phyloP scores from a whole-genome alignment of 2,797 vertebrate genomes.

The Sebastes steindachneri region DNA sequence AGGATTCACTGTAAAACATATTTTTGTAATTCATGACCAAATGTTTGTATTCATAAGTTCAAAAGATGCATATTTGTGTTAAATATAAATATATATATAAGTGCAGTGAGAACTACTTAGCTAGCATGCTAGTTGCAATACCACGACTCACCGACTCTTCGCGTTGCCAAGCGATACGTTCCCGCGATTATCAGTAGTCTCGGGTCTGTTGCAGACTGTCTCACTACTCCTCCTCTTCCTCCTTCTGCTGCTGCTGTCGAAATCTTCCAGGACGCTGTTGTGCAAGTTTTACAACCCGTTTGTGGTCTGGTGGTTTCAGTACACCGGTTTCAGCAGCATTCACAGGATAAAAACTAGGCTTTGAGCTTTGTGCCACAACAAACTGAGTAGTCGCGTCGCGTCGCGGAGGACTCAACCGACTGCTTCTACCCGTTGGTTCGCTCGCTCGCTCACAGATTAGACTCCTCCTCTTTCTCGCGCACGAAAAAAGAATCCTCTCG shows the following conservation, averaged over 20 bases:
- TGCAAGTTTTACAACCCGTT: not conserved
- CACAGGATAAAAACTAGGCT: constrained; percentile 22
- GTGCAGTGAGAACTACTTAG: not conserved
- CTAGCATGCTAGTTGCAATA: constrained; percentile 70
- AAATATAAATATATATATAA: not conserved
- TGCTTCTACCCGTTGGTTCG: not conserved
- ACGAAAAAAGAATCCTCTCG: not conserved
- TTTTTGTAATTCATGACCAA: not conserved
- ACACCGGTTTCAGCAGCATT: not conserved
- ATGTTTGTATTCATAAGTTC: not conserved
- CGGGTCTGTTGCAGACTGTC: too few relatives aligned
- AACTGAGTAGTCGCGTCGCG: not conserved
- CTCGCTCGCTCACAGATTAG: constrained; percentile 2
- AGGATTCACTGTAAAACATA: not conserved
- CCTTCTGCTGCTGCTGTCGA: not conserved
- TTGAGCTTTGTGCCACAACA: constrained; percentile 33
- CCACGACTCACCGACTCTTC: constrained; percentile 66
- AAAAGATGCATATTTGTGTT: not conserved
- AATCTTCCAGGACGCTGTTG: not conserved
- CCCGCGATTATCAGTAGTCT: constrained; percentile 52
- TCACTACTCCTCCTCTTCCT: not conserved
- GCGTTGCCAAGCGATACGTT: constrained; percentile 31
- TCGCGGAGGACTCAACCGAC: constrained; percentile 9
- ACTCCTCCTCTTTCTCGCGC: constrained; percentile 75
- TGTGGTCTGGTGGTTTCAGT: not conserved